These are phyloP conservation scores for Drosophila funebris DNA, from an alignment of 1,140 invertebrate genomes.

Conservation along the genomic window DNA sequence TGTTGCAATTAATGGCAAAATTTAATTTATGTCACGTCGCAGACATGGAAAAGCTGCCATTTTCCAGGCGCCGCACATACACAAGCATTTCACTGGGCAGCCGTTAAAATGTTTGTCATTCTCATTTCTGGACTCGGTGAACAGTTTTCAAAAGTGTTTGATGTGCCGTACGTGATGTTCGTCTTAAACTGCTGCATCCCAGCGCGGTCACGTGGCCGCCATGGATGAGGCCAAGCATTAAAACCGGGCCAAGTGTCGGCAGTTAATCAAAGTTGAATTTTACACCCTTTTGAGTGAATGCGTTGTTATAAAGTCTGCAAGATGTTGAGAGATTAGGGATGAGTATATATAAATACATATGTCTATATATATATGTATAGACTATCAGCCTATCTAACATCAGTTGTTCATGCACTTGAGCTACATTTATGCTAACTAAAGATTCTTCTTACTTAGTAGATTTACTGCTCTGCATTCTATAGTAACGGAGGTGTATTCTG, in stretches of 20 bases:
- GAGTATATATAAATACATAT: too few species aligned
- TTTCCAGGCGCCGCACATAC: conserved; percentile 20
- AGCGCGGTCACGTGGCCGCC: conserved; percentile 55
- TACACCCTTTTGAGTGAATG: conserved; percentile 10
- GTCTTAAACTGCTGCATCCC: conserved; percentile 60
- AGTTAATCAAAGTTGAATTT: conserved; percentile 55
- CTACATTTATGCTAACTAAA: background rate
- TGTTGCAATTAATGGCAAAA: conserved; percentile 61
- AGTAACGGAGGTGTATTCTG: too few species aligned
- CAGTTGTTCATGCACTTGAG: background rate
- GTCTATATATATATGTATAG: too few species aligned
- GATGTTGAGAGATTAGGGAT: background rate
- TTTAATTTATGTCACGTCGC: conserved; percentile 72
- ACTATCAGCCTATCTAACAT: too few species aligned
- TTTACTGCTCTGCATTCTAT: too few species aligned
- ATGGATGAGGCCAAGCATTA: conserved; percentile 18
- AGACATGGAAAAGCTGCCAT: conserved; percentile 32
- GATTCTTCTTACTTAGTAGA: too few species aligned
- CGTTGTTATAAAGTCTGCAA: background rate
- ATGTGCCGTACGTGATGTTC: conserved; percentile 64
- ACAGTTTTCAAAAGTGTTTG: conserved; percentile 67
- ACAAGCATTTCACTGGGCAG: background rate
- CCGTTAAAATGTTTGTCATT: conserved; percentile 53
- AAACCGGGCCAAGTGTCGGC: conserved; percentile 16
- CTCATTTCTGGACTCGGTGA: conserved; percentile 42